Evolutionary conservation across 2,888 invertebrate genomes (phyloP).

Genomic region (Drosophila longiperda): DNA sequence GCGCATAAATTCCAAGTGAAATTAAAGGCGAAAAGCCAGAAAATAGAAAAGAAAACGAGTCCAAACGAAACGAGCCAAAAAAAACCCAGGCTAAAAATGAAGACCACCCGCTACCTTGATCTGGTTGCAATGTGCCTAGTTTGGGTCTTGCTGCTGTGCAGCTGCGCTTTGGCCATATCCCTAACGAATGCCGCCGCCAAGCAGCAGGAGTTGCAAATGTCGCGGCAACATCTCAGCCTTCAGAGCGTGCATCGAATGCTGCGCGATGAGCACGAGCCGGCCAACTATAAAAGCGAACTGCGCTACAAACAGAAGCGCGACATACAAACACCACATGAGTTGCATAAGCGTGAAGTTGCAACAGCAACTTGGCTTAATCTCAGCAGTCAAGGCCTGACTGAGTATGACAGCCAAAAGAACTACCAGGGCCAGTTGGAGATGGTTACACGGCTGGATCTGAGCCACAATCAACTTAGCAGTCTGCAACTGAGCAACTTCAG

Average conservation of each 20-base stretch:
- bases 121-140: constrained; percentile 34
- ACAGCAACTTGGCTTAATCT: constrained; percentile 48
- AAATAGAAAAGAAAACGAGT: constrained; percentile 5
- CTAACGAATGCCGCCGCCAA: constrained; percentile 58
- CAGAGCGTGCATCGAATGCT: constrained; percentile 83
- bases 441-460: constrained; percentile 69
- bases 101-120: constrained; percentile 50
- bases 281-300: constrained; percentile 73
- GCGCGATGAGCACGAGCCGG: constrained; percentile 82
- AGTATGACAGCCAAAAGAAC: constrained; percentile 56
- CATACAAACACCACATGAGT: constrained; percentile 26
- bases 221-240: constrained; percentile 72
- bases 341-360: constrained; percentile 46
- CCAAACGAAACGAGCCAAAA: constrained; percentile 31
- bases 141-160: constrained; percentile 24
- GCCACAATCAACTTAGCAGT: constrained; percentile 66
- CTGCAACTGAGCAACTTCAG: constrained; percentile 60
- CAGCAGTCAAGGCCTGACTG: constrained; percentile 46
- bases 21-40: constrained; percentile 52
- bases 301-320: constrained; percentile 68
- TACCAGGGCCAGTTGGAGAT: constrained; percentile 54
- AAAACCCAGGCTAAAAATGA: constrained; percentile 26
- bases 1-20: constrained; percentile 79
- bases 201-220: constrained; percentile 67
- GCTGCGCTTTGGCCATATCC: constrained; percentile 28